Conservation (phyloP, 1,140 invertebrate genomes). For the Pseudomyrmex flavicornis region DNA sequence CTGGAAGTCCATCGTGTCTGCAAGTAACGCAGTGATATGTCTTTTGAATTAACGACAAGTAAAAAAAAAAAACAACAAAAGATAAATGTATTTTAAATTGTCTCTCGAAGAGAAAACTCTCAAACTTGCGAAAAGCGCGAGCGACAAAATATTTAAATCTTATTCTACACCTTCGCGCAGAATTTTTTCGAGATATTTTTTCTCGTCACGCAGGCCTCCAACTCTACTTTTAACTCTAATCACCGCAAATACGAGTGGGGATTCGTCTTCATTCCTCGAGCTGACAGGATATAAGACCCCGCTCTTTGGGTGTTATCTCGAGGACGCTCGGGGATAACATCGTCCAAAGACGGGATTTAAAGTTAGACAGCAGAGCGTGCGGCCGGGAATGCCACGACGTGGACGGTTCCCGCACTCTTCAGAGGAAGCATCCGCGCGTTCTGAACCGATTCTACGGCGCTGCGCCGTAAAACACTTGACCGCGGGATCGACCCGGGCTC, state of each 20-base stretch:
- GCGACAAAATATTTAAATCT: not conserved
- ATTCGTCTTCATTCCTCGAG: not conserved
- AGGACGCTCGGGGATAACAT: not conserved
- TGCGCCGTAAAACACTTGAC: conserved; percentile 74
- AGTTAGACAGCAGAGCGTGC: conserved; percentile 35
- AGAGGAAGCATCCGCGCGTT: conserved; percentile 42
- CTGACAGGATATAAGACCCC: conserved; percentile 16
- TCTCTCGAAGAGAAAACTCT: not conserved
- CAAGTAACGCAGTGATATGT: conserved; percentile 60
- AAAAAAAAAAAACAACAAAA: too few species aligned
- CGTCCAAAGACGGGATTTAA: conserved; percentile 15
- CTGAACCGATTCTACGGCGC: conserved; percentile 35
- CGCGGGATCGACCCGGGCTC: conserved; percentile 60
- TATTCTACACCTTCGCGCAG: not conserved
- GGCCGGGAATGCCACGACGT: conserved; percentile 3
- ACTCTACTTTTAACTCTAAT: not conserved
- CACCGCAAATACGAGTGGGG: too few species aligned
- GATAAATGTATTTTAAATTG: too few species aligned
- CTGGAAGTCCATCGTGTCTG: conserved; percentile 93
- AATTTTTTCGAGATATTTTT: not conserved
- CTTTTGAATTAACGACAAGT: too few species aligned
- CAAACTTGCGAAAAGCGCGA: not conserved
- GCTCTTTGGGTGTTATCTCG: conserved; percentile 40
- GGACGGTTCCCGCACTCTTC: conserved; percentile 26
- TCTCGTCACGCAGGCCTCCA: not conserved